Evolutionary conservation across 2,888 invertebrate genomes (phyloP).

Genomic region (Ommatoiulus sabulosus): DNA sequence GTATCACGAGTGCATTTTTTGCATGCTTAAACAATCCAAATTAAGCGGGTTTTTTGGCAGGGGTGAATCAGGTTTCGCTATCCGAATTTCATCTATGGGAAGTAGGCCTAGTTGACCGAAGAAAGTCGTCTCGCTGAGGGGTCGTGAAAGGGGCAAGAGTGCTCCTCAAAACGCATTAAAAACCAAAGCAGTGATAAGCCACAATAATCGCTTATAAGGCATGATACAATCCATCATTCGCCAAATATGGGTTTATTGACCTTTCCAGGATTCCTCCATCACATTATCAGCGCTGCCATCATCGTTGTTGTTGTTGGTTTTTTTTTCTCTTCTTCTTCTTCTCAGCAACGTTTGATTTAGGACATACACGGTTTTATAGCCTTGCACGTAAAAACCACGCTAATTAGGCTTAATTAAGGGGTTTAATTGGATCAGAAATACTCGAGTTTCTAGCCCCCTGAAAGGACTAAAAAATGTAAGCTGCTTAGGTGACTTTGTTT

Average conservation of each 20-base stretch:
- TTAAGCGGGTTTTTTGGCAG: not conserved
- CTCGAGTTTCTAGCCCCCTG: not conserved
- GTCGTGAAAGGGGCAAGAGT: not conserved
- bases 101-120: not conserved
- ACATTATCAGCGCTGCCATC: constrained; percentile 26
- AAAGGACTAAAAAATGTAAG: not conserved
- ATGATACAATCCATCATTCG: constrained; percentile 24
- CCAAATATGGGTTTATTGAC: constrained; percentile 18
- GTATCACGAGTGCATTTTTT: not conserved
- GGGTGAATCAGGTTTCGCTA: not conserved
- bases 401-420: constrained; percentile 34
- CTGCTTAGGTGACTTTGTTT: not conserved
- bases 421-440: constrained; percentile 17
- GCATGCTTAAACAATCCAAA: not conserved
- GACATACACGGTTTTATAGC: not conserved
- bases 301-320: not conserved
- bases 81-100: not conserved
- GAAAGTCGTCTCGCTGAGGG: not conserved
- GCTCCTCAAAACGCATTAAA: not conserved
- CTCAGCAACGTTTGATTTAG: not conserved
- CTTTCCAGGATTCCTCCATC: constrained; percentile 7
- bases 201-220: constrained; percentile 19
- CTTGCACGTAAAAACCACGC: not conserved
- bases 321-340: not conserved
- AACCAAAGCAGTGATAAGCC: constrained; percentile 25